These are phyloP conservation scores for Drosophila rufa DNA, from an alignment of 1,140 invertebrate genomes.

Conservation along the genomic window DNA sequence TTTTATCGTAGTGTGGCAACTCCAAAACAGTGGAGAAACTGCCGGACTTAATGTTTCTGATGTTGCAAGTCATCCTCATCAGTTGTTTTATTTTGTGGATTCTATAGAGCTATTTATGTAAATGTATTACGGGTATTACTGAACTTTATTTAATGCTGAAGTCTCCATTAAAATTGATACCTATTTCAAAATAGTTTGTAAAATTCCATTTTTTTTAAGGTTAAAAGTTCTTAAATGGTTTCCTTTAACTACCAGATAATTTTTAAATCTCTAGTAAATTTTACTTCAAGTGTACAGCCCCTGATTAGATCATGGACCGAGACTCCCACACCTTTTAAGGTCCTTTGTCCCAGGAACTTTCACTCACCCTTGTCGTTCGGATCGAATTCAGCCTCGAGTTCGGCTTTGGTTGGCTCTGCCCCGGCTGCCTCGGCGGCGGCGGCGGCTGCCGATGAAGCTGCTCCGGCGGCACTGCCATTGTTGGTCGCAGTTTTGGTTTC, in stretches of 20 bases:
- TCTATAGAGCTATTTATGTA: too few relatives aligned
- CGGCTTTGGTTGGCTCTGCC: slow-evolving; percentile 88
- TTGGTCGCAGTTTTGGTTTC: slow-evolving; percentile 81
- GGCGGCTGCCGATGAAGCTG: slow-evolving; percentile 69
- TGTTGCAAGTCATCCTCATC: too few relatives aligned
- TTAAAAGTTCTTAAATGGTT: background rate
- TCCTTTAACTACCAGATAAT: background rate
- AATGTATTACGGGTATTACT: too few relatives aligned
- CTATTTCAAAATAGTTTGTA: too few relatives aligned
- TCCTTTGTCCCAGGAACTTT: background rate
- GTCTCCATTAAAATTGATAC: too few relatives aligned
- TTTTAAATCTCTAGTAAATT: background rate
- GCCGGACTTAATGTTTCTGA: too few relatives aligned
- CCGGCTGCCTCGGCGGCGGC: slow-evolving; percentile 76
- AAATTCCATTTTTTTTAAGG: background rate
- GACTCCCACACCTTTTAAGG: background rate
- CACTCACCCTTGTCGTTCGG: slow-evolving; percentile 90
- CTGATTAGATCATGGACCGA: slow-evolving; percentile 9
- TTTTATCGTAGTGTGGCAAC: too few relatives aligned
- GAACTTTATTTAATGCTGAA: too few relatives aligned
- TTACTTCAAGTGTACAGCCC: background rate
- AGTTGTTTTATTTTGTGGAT: too few relatives aligned
- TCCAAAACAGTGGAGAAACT: too few relatives aligned
- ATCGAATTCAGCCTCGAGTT: slow-evolving; percentile 91
- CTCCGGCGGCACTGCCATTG: slow-evolving; percentile 61